Evolutionary conservation across 1,140 invertebrate genomes (phyloP).

Genomic region (Nasonia vitripennis): DNA sequence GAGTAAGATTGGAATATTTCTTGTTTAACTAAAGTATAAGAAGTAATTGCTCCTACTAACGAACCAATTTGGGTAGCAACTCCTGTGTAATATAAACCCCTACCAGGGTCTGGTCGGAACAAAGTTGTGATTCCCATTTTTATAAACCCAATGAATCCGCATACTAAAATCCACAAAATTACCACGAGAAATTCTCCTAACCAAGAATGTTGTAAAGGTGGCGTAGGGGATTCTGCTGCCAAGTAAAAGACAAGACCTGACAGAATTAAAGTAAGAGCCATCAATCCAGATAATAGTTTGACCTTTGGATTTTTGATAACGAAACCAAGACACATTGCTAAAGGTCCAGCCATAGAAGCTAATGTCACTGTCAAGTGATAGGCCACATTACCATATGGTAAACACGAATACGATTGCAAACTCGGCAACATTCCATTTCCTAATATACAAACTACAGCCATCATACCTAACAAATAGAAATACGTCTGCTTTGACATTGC

Average conservation of each 20-base stretch:
- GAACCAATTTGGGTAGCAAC: constrained; percentile 88
- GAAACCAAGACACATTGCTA: constrained; percentile 88
- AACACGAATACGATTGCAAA: constrained; percentile 90
- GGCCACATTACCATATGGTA: constrained; percentile 88
- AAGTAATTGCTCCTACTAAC: constrained; percentile 82
- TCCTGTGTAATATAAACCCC: constrained; percentile 85
- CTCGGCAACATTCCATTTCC: constrained; percentile 88
- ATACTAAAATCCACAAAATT: constrained; percentile 81
- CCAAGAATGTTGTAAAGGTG: constrained; percentile 79
- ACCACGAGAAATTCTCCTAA: constrained; percentile 82
- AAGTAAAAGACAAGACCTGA: constrained; percentile 82
- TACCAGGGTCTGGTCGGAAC: constrained; percentile 75
- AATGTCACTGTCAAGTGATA: constrained; percentile 90
- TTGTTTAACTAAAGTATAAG: constrained; percentile 86
- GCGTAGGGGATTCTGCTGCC: constrained; percentile 84
- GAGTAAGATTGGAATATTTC: constrained; percentile 77
- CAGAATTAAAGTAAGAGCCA: constrained; percentile 74
- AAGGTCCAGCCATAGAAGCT: constrained; percentile 88
- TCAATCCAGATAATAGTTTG: constrained; percentile 76
- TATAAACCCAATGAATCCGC: constrained; percentile 85
- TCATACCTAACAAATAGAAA: constrained; percentile 75
- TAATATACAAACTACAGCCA: constrained; percentile 79
- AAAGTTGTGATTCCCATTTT: constrained; percentile 88
- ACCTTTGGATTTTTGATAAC: constrained; percentile 81
- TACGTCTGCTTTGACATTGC: constrained; percentile 71